A percentile compares a stretch with the other conserved stretches of the same genome.
Evolutionary conservation across 2,888 invertebrate species (phyloP).

Genomic region (Lacanobia wlatinum): DNA sequence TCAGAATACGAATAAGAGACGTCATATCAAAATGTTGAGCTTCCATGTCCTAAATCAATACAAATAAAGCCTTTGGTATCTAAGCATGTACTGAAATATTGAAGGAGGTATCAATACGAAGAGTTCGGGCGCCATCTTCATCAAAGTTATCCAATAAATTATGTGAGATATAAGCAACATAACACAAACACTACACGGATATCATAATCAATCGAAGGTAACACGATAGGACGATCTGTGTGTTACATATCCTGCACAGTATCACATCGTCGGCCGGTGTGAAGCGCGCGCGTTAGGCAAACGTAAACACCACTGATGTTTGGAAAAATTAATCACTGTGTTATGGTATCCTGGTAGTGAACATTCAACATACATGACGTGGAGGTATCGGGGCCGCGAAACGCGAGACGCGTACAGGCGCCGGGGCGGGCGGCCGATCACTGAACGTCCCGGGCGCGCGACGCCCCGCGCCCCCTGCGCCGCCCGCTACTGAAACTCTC

Average conservation of each 20-base stretch:
- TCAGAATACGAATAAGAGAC: constrained; percentile 25
- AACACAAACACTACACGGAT: constrained; percentile 68
- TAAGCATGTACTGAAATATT: constrained; percentile 27
- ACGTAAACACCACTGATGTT: constrained; percentile 73
- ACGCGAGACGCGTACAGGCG: constrained; percentile 79
- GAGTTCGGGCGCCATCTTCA: constrained; percentile 49
- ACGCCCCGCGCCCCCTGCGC: constrained; percentile 69
- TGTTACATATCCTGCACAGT: constrained; percentile 56
- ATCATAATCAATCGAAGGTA: constrained; percentile 71
- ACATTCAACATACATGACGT: constrained; percentile 70
- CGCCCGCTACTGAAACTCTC: constrained; percentile 85
- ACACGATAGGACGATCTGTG: constrained; percentile 55
- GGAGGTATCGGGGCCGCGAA: constrained; percentile 64
- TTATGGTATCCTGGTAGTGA: constrained; percentile 73
- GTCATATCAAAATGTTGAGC: constrained; percentile 28
- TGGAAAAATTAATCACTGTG: constrained; percentile 71
- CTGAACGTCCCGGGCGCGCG: constrained; percentile 82
- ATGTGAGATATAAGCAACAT: constrained; percentile 53
- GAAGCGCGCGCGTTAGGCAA: constrained; percentile 43
- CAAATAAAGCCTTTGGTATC: constrained; percentile 32
- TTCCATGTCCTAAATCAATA: constrained; percentile 42
- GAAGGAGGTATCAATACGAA: constrained; percentile 43
- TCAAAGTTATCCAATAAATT: constrained; percentile 59
- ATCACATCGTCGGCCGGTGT: constrained; percentile 39
- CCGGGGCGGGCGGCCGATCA: constrained; percentile 86